Evolutionary conservation across 1,140 invertebrate species (phyloP).

Genomic region (Leptopilina clavipes): DNA sequence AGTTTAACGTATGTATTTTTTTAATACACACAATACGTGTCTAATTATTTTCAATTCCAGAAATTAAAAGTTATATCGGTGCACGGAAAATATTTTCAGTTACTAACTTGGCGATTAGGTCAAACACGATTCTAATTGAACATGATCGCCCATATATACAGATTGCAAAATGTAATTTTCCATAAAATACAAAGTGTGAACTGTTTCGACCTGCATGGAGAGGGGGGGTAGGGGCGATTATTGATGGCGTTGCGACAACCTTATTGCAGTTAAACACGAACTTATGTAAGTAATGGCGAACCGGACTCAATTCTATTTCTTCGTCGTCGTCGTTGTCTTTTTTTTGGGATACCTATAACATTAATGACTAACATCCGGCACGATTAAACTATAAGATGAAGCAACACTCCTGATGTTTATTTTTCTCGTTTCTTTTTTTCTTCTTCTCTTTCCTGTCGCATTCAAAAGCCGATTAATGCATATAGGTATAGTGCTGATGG

Average conservation of each 20-base stretch:
- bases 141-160: not conserved
- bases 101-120: not conserved
- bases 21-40: too few species aligned
- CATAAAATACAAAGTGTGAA: constrained; percentile 22
- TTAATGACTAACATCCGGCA: constrained; percentile 54
- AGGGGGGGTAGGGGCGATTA: constrained; percentile 39
- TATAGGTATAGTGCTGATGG: not conserved
- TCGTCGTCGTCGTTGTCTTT: constrained; percentile 42
- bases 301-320: constrained; percentile 31
- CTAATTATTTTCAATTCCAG: too few species aligned
- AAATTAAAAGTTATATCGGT: too few species aligned
- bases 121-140: constrained; percentile 14
- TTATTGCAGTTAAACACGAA: constrained; percentile 12
- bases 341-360: constrained; percentile 39
- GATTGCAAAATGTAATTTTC: constrained; percentile 17
- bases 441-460: not conserved
- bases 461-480: not conserved
- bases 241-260: constrained; percentile 36
- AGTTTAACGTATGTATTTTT: too few species aligned
- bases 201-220: too few species aligned
- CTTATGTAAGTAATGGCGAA: constrained; percentile 8
- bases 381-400: constrained; percentile 6
- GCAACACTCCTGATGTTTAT: constrained; percentile 7
- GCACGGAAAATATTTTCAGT: not conserved
- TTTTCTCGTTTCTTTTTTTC: constrained; percentile 23